phyloP scores from a whole-genome alignment of 2,113 vertebrate genomes.

The Corythoichthys intestinalis region DNA sequence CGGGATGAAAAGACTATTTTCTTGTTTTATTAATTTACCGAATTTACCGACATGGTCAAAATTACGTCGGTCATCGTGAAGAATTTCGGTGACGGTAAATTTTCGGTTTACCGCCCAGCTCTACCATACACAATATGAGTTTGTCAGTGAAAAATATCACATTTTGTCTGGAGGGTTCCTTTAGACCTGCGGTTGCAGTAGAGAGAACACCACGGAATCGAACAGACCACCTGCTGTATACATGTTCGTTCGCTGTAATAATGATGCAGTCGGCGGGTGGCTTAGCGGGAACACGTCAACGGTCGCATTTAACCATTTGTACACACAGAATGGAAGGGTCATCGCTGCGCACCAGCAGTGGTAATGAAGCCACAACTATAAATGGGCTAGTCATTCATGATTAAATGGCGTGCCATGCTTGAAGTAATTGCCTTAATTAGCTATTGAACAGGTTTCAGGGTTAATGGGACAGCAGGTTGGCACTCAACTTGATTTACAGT shows the following conservation, averaged over 20 bases:
- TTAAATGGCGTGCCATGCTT: conserved; percentile 78
- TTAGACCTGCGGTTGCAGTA: neutral
- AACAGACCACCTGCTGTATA: conserved; percentile 4
- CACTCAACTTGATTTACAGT: conserved; percentile 86
- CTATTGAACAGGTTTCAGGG: conserved; percentile 89
- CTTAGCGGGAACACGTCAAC: conserved; percentile 16
- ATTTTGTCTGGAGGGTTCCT: no score
- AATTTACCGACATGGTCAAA: no score
- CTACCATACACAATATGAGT: no score
- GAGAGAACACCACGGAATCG: conserved; percentile 3
- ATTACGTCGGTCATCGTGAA: no score
- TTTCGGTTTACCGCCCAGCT: no score
- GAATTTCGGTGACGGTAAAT: no score
- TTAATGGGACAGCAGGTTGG: conserved; percentile 85
- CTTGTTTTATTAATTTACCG: no score
- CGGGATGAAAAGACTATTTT: no score
- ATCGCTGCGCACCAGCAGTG: conserved; percentile 54
- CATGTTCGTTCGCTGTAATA: conserved; percentile 21
- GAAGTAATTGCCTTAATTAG: conserved; percentile 93
- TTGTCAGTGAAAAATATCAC: no score
- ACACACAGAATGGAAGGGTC: neutral
- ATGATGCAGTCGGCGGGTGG: conserved; percentile 28
- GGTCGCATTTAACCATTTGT: conserved; percentile 24
- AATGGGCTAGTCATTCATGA: conserved; percentile 75
- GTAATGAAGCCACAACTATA: conserved; percentile 74